These are phyloP conservation scores for Diaphora mendica DNA, from an alignment of 2,888 invertebrate genomes.

Conservation along the genomic window DNA sequence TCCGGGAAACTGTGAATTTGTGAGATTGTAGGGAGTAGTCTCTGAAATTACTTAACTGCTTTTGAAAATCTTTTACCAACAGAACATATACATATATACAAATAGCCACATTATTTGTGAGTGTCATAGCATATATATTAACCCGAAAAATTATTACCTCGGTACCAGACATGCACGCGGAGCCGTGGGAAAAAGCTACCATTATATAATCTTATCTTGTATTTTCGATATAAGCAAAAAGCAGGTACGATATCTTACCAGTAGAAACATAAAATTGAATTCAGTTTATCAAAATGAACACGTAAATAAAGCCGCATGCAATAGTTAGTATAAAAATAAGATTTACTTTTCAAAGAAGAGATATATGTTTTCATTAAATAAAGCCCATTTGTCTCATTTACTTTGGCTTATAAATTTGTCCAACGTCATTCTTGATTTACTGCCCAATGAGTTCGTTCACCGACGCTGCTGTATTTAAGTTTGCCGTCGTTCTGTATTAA, in stretches of 20 bases:
- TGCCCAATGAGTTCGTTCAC: neutral
- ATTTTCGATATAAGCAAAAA: neutral
- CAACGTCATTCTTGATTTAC: conserved; percentile 6
- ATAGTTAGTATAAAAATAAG: neutral
- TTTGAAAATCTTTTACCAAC: no score
- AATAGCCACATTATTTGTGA: no score
- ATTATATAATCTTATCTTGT: neutral
- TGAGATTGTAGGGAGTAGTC: no score
- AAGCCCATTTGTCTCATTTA: neutral
- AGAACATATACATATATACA: no score
- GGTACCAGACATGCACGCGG: no score
- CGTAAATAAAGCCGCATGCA: neutral
- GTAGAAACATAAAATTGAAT: neutral
- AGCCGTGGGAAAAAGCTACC: no score
- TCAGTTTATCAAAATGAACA: neutral
- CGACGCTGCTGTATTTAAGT: conserved; percentile 13
- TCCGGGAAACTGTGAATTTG: no score
- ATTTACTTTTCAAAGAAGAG: neutral
- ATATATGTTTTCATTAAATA: conserved; percentile 5
- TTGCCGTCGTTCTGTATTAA: neutral
- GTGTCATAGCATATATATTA: no score
- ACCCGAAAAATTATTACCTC: no score
- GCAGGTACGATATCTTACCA: no score
- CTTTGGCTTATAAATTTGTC: conserved; percentile 9
- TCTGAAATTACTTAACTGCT: no score